Base-by-base conservation (phyloP, 2,888 invertebrate species). In the Drosophila eohydei region DNA sequence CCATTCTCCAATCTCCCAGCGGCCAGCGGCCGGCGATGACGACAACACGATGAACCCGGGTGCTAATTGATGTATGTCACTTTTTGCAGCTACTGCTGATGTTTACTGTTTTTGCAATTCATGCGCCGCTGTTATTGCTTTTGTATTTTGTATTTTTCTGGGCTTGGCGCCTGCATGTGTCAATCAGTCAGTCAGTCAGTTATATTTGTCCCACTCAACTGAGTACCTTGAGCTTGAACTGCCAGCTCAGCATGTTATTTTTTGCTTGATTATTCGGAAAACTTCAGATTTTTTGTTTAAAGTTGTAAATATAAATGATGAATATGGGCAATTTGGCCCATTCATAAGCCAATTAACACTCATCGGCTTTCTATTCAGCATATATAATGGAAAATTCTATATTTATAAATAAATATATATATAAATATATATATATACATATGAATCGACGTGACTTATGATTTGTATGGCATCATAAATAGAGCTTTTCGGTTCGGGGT, bases 171-270 rank as follows among this genome's bases (percentile, higher is more conserved):
- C 55, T 64, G 61, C 73, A 63, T 52, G 51, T 62, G 58, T 74
- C 79, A 74, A 68, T 68, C 62, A 58, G 67, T 57, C 65, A 71
- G 21, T 43, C 50, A 55, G 51, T 46, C 44, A 54, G 51, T 43
- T 60, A 28, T 48, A 26, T 56, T n/a, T 70, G 44, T 14, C 32
- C 40, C 70, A 28, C 62, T 56, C 34, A 54, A 36, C 28, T 36
- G 48, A 14, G 32, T 58, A 54, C 79, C 62, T 69, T 82, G 69
- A 60, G 69, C 77, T 74, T 81, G 78, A 78, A 54, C 58, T 59
- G 63, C 28, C 55, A 55, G 36, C 32, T 43, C 38, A 8, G 62
- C 43, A 16, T 38, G n/a, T 43, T 60, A 32, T 54, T 44, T 57
- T 75, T 59, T 46, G 46, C 40, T 58, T 40, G 28, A 54, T 38